A percentile compares a stretch with the other conserved stretches of the same genome.
Conservation (phyloP, 2,113 vertebrate genomes). For the Thinocorus orbignyianus region DNA sequence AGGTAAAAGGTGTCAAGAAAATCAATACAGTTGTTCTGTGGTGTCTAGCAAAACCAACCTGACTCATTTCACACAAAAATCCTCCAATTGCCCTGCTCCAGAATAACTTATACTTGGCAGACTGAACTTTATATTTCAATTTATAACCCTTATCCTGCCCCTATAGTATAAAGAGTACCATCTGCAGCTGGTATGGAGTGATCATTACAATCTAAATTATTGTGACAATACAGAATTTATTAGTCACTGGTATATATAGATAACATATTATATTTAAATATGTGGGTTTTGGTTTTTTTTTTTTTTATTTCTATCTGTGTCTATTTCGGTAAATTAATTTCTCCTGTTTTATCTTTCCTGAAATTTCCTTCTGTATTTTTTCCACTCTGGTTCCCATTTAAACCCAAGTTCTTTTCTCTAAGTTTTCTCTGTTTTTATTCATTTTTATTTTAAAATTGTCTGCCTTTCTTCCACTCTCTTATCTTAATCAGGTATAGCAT, state of each 20-base stretch:
- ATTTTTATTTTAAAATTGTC: not conserved
- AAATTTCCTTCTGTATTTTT: not conserved
- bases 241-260: not conserved
- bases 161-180: not conserved
- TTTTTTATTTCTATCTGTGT: not conserved
- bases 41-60: not conserved
- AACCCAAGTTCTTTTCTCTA: not conserved
- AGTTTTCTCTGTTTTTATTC: accelerated
- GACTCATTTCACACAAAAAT: not conserved
- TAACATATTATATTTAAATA: not conserved
- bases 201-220: not conserved
- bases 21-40: not conserved
- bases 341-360: not conserved
- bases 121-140: not conserved
- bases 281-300: no score
- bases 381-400: not conserved
- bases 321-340: not conserved
- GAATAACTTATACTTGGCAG: not conserved
- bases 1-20: not conserved
- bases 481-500: not conserved
- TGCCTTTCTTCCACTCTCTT: not conserved
- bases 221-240: not conserved
- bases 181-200: not conserved
- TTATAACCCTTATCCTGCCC: not conserved
- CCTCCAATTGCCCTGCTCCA: not conserved